Evolutionary conservation across 1,140 invertebrate genomes (phyloP).

Genomic region (Drosophila navojoa): DNA sequence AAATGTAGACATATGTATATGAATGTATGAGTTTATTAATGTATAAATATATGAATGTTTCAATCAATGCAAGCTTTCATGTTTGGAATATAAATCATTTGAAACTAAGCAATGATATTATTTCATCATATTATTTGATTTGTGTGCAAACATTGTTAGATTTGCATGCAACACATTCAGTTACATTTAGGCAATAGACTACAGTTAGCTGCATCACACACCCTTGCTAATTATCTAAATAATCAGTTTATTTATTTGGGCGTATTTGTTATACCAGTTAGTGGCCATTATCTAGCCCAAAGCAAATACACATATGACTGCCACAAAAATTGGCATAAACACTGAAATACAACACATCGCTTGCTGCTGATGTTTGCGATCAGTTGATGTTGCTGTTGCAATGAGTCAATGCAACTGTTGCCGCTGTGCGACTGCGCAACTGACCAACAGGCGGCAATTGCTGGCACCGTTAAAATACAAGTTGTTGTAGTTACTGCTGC

Average conservation of each 20-base stretch:
- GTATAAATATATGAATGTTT: too few relatives aligned
- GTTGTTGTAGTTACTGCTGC: background rate
- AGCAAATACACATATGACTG: slow-evolving; percentile 47
- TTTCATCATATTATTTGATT: too few relatives aligned
- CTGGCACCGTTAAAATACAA: slow-evolving; percentile 10
- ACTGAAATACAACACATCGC: slow-evolving; percentile 24
- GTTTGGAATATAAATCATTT: too few relatives aligned
- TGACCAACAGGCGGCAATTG: slow-evolving; percentile 25
- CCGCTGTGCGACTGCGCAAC: slow-evolving; percentile 33
- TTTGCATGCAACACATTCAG: background rate
- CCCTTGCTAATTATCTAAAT: slow-evolving; percentile 54
- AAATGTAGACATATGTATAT: too few relatives aligned
- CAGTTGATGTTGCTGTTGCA: slow-evolving; percentile 34
- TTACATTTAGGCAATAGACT: too few relatives aligned
- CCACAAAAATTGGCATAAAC: background rate
- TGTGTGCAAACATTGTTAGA: too few relatives aligned
- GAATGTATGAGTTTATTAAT: too few relatives aligned
- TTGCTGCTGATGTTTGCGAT: slow-evolving; percentile 39
- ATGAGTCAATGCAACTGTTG: slow-evolving; percentile 46
- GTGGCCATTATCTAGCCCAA: slow-evolving; percentile 40
- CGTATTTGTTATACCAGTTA: background rate
- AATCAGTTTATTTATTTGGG: slow-evolving; percentile 21
- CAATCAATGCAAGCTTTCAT: too few relatives aligned
- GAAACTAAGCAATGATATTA: too few relatives aligned
- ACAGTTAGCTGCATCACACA: slow-evolving; percentile 41